phyloP scores from a whole-genome alignment of 2,113 vertebrate species.

The Hyperoodon ampullatus region DNA sequence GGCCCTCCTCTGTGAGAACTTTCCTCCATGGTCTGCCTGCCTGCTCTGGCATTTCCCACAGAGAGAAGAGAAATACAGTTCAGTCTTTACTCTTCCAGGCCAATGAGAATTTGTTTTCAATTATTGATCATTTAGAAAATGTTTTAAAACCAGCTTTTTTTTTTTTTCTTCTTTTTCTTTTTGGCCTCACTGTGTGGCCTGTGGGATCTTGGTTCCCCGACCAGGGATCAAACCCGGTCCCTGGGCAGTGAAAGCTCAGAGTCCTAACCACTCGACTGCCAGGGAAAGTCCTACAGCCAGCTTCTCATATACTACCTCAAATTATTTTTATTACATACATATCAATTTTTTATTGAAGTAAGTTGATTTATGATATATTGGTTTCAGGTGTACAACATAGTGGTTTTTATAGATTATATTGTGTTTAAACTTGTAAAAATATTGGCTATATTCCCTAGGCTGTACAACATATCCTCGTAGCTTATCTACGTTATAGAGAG shows the following conservation, averaged over 20 bases:
- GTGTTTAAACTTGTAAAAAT: too few relatives aligned
- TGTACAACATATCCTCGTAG: too few relatives aligned
- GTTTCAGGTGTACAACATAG: neutral
- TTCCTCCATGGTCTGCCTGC: rapidly evolving
- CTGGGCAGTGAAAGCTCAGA: too few relatives aligned
- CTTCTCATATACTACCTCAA: too few relatives aligned
- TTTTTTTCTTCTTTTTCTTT: too few relatives aligned
- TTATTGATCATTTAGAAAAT: neutral
- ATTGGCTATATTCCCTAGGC: too few relatives aligned
- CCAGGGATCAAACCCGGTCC: neutral
- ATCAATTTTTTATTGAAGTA: neutral
- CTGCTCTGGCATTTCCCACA: rapidly evolving
- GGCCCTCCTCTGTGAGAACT: too few relatives aligned
- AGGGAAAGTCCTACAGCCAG: too few relatives aligned
- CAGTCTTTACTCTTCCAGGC: neutral
- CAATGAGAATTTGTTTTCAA: neutral
- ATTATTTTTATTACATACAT: too few relatives aligned
- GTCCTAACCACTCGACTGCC: too few relatives aligned
- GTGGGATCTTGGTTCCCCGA: neutral
- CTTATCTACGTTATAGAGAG: too few relatives aligned
- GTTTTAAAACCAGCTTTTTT: neutral
- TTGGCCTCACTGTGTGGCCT: neutral
- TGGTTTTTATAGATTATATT: neutral
- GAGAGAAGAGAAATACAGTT: rapidly evolving
- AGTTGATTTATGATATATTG: neutral